Conservation (phyloP, 2,888 invertebrate species). For the Chorisops tibialis region DNA sequence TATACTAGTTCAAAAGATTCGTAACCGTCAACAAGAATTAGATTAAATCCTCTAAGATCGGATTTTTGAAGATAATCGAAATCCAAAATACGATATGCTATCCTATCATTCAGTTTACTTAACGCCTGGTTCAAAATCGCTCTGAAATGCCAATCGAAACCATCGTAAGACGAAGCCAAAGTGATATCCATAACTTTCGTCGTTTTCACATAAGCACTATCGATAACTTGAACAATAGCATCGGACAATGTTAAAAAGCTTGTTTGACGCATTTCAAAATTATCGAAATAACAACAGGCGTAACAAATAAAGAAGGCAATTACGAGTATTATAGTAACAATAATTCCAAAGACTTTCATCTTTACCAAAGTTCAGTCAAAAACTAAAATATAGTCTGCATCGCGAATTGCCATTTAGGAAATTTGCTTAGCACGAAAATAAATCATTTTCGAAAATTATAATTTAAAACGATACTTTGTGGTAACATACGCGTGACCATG, state of each 20-base stretch:
- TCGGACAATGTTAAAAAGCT: background rate
- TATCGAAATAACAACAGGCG: too few relatives aligned
- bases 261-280: too few relatives aligned
- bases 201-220: background rate
- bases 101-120: background rate
- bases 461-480: too few relatives aligned
- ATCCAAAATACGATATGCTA: background rate
- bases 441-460: too few relatives aligned
- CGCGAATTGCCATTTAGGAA: too few relatives aligned
- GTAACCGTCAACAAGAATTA: constrained; percentile 14
- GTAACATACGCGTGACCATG: too few relatives aligned
- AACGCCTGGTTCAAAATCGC: background rate
- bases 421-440: too few relatives aligned
- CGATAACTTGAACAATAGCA: background rate
- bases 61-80: background rate
- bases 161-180: background rate
- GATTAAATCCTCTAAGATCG: background rate
- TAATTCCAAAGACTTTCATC: too few relatives aligned
- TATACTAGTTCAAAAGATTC: background rate
- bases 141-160: background rate
- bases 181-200: background rate
- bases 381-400: too few relatives aligned
- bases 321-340: too few relatives aligned
- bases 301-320: too few relatives aligned
- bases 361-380: too few relatives aligned